phyloP scores from a whole-genome alignment of 2,888 invertebrate species.

The Lumbricus terrestris region DNA sequence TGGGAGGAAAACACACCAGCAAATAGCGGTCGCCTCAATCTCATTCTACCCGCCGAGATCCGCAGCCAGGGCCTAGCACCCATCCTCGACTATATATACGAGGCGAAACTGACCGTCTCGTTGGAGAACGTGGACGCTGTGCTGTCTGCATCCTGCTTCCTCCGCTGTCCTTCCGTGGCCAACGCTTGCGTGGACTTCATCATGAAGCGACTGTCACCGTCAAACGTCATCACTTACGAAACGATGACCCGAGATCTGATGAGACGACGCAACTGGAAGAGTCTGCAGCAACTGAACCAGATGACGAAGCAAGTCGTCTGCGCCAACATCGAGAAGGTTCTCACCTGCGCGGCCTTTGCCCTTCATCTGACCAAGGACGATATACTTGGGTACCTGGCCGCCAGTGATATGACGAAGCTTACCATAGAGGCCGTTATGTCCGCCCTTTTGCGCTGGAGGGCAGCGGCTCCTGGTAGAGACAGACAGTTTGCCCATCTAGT shows the following conservation, averaged over 20 bases:
- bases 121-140: background rate
- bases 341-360: background rate
- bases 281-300: background rate
- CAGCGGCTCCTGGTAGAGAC: background rate
- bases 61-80: background rate
- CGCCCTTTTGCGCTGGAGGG: conserved; percentile 3
- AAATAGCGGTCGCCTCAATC: background rate
- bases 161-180: background rate
- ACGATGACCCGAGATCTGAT: background rate
- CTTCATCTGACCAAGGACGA: background rate
- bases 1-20: background rate
- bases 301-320: background rate
- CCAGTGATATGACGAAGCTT: background rate
- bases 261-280: background rate
- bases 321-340: conserved; percentile 3
- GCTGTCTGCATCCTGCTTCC: background rate
- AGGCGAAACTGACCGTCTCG: background rate
- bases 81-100: background rate
- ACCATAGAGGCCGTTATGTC: background rate
- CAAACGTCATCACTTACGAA: background rate
- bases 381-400: background rate
- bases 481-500: background rate
- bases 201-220: background rate
- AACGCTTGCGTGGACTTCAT: background rate
- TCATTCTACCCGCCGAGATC: background rate